A percentile compares a stretch with the other conserved stretches of the same genome.
Evolutionary conservation across 2,888 invertebrate species (phyloP).

Genomic region (Tribolium freemani): DNA sequence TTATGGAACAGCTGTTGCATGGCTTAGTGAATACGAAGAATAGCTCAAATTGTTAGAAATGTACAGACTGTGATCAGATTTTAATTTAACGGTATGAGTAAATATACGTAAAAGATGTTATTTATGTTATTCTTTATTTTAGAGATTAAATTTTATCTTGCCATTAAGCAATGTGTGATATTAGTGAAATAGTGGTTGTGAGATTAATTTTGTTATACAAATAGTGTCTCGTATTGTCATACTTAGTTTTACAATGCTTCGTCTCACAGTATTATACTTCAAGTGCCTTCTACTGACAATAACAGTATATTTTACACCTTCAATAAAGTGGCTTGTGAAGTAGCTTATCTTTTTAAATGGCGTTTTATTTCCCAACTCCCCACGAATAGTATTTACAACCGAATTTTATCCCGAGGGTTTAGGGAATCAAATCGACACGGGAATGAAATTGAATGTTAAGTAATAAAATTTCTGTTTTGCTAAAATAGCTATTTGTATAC

Average conservation of each 20-base stretch:
- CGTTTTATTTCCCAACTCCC: slow-evolving; percentile 1
- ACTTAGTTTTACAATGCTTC: slow-evolving; percentile 36
- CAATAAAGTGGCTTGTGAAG: slow-evolving; percentile 25
- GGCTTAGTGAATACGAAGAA: slow-evolving; percentile 53
- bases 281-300: slow-evolving; percentile 27
- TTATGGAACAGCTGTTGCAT: slow-evolving; percentile 63
- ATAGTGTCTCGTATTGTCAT: slow-evolving; percentile 33
- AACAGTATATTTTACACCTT: slow-evolving; percentile 3
- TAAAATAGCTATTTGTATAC: too few relatives aligned
- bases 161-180: slow-evolving; percentile 55
- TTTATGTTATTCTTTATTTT: slow-evolving; percentile 41
- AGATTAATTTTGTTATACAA: slow-evolving; percentile 40
- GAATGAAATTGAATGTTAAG: too few relatives aligned
- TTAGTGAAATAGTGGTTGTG: slow-evolving; percentile 53
- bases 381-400: background rate
- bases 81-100: slow-evolving; percentile 1
- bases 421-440: too few relatives aligned
- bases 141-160: slow-evolving; percentile 39
- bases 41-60: slow-evolving; percentile 36
- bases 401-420: too few relatives aligned
- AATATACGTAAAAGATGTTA: slow-evolving; percentile 13
- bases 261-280: slow-evolving; percentile 29
- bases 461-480: too few relatives aligned
- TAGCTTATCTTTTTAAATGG: slow-evolving; percentile 6
- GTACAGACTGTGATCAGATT: slow-evolving; percentile 34